Conservation (phyloP, 2,113 vertebrate genomes). For the Rynchops niger region DNA sequence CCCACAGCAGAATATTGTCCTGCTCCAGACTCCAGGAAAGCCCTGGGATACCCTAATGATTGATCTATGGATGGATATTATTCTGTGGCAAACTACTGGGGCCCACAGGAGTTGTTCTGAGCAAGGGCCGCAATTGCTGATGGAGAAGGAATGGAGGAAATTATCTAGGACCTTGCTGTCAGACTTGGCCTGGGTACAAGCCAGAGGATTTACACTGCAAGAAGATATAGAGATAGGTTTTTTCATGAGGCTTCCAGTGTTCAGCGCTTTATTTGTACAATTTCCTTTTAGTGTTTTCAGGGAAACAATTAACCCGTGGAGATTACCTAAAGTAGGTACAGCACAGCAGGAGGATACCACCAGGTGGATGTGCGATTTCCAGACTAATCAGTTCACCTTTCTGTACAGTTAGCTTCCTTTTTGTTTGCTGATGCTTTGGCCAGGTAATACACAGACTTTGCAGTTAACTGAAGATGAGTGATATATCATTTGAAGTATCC, state of each 20-base stretch:
- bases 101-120: neutral
- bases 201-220: neutral
- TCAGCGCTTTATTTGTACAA: neutral
- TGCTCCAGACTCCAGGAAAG: neutral
- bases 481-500: conserved; percentile 40
- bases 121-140: neutral
- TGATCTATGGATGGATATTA: neutral
- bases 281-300: neutral
- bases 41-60: neutral
- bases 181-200: neutral
- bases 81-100: neutral
- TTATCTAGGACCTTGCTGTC: neutral
- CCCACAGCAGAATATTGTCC: neutral
- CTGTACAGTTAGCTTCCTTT: neutral
- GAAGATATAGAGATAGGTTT: neutral
- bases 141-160: neutral
- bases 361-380: neutral
- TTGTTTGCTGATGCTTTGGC: neutral
- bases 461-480: neutral
- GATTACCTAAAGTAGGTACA: neutral
- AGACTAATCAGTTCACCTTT: neutral
- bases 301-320: neutral
- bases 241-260: neutral
- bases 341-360: neutral
- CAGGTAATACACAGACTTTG: neutral